Evolutionary conservation across 92 coral and sea anemone species (phyloP), one percentile per base, ranked within the genome.

Genomic region (Bergia puertoricense): DNA sequence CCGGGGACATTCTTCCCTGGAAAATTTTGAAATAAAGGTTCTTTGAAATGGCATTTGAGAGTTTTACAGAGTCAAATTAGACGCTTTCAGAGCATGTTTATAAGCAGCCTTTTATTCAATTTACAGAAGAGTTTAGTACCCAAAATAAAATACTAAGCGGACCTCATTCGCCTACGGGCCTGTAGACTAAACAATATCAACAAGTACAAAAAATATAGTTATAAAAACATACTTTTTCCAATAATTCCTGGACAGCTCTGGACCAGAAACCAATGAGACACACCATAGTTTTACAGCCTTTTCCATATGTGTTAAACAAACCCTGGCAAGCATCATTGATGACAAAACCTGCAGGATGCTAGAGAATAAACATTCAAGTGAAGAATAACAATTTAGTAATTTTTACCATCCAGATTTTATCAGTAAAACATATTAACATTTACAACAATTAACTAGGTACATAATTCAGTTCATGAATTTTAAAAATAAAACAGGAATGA

Each of bases 201-300:
- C 59, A 10, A 76, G 42, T 48, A 50, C 65, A 59, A 14, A 68
- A 41, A 40, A 4, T 16, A 13, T 0, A 43, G 13, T 46, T 10
- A 82, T 41, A 79, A 80, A 57, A 42, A 18, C 74, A 66, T 69
- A 96, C 99, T 95, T 94, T 93, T 15, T 92, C 92, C 57, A 81
- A 86, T 57, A 97, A 81, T n/a, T 88, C 89, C 41, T 91, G 89
- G 48, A 89, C 91, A 57, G 92, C 89, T 65, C 89, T 90, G 75
- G 97, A 92, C 99, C 98, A 95, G 88, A 93, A 97, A 43, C 99
- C 99, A 85, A 92, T 90, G 86, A 97, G 86, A 82, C 99, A 97
- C 40, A 95, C 92, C 45, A 97, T 86, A 11, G 99, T 95, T 86
- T 92, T 95, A 86, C 97, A 94, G 74, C 96, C 96, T 78, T 94